phyloP scores from a whole-genome alignment of 2,113 vertebrate species.

The Neodon shergylaensis region DNA sequence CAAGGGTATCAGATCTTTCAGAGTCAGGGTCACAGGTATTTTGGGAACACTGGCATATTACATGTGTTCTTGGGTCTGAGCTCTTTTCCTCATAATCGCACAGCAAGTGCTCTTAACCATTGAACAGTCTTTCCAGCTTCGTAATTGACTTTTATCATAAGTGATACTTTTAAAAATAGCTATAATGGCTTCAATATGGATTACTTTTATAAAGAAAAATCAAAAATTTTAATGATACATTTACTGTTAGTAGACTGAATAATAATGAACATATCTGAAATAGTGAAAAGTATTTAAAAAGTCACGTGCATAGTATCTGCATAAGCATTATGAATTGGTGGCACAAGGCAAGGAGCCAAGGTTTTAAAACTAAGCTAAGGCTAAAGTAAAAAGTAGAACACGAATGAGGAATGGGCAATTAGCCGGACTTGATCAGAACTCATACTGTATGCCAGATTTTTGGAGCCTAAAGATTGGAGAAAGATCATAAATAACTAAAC shows the following conservation, averaged over 20 bases:
- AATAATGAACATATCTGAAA: neutral
- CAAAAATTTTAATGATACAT: neutral
- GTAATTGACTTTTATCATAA: neutral
- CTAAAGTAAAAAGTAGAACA: neutral
- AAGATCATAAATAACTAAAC: neutral
- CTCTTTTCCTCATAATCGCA: neutral
- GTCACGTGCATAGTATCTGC: neutral
- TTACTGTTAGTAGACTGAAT: slow-evolving; percentile 12
- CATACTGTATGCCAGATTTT: neutral
- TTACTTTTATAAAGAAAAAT: neutral
- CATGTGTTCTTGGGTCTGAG: neutral
- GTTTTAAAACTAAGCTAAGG: neutral
- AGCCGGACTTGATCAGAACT: neutral
- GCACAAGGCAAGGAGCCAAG: neutral
- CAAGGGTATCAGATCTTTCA: neutral
- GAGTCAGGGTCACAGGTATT: neutral
- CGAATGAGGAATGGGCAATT: neutral
- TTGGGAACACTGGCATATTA: neutral
- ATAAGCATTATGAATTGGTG: neutral
- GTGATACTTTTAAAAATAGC: neutral
- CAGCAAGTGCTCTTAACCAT: neutral
- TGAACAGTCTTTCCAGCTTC: neutral
- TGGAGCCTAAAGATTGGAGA: neutral
- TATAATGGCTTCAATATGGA: neutral
- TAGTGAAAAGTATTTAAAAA: neutral